A percentile compares a stretch with the other conserved stretches of the same genome.
These are phyloP conservation scores for Vulpes lagopus DNA, from an alignment of 2,113 vertebrate genomes.

Conservation along the genomic window DNA sequence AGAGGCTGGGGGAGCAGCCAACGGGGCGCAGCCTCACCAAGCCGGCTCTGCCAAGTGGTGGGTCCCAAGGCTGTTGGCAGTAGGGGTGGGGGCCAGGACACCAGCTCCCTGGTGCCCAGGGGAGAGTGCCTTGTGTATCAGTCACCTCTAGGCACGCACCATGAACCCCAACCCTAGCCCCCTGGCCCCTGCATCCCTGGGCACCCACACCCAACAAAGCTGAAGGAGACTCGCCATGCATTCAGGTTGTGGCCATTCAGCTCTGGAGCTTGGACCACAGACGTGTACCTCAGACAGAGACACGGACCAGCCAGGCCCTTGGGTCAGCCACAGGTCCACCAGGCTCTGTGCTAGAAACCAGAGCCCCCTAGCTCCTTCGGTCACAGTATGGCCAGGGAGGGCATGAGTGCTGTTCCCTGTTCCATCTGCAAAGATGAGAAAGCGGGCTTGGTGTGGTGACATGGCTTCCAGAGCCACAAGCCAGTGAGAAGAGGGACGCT, in stretches of 20 bases:
- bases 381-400: neutral
- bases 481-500: neutral
- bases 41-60: neutral
- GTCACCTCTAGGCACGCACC: neutral
- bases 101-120: neutral
- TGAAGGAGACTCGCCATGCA: neutral
- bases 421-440: neutral
- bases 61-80: neutral
- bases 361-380: neutral
- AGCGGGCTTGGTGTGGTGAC: rapidly evolving
- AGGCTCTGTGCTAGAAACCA: neutral
- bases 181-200: neutral
- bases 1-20: conserved; percentile 71
- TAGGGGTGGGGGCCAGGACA: too few species aligned
- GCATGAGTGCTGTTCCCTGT: rapidly evolving
- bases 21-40: conserved; percentile 69
- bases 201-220: neutral
- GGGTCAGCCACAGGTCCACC: neutral
- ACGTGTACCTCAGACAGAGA: neutral
- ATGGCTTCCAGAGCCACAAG: neutral
- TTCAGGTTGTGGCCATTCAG: neutral
- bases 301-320: rapidly evolving
- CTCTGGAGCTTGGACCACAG: too few species aligned
- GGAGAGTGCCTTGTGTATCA: neutral
- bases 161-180: neutral